A percentile compares a stretch with the other conserved stretches of the same genome.
phyloP scores from a whole-genome alignment of 2,888 invertebrate species.

The Bedellia somnulentella region DNA sequence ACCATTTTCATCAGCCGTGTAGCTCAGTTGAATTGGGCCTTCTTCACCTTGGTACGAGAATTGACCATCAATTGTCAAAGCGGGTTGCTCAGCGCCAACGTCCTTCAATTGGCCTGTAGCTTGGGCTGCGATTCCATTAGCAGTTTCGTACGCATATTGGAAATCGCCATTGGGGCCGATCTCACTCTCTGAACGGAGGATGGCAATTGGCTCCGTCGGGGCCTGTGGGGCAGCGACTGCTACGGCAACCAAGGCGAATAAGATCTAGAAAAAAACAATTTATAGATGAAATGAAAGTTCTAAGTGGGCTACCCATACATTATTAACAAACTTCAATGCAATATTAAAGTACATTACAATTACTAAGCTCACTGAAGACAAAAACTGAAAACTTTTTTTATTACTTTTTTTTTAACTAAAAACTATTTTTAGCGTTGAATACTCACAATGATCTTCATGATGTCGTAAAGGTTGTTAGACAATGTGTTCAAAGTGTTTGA shows the following conservation, averaged over 20 bases:
- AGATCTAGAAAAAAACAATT: conserved; percentile 29
- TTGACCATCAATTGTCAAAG: conserved; percentile 61
- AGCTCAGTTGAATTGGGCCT: conserved; percentile 62
- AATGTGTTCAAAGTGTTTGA: conserved; percentile 42
- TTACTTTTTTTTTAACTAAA: neutral
- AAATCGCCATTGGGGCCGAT: conserved; percentile 65
- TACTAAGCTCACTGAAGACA: neutral
- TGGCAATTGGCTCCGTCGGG: conserved; percentile 39
- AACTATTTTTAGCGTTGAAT: conserved; percentile 9
- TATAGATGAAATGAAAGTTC: neutral
- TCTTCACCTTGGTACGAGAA: conserved; percentile 67
- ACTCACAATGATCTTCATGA: conserved; percentile 55
- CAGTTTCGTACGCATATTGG: conserved; percentile 62
- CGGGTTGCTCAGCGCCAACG: conserved; percentile 52
- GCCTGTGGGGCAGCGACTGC: conserved; percentile 39
- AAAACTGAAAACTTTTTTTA: neutral
- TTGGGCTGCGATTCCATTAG: conserved; percentile 63
- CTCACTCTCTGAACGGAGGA: conserved; percentile 55
- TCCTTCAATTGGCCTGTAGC: conserved; percentile 60
- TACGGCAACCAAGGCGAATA: conserved; percentile 32
- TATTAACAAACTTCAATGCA: too few relatives aligned
- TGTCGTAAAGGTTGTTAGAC: conserved; percentile 44
- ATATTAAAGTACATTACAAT: too few relatives aligned
- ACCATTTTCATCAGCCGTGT: conserved; percentile 72
- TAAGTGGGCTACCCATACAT: too few relatives aligned